Conservation (phyloP, 2,797 vertebrate species). For the Alcedo quadribrachys region DNA sequence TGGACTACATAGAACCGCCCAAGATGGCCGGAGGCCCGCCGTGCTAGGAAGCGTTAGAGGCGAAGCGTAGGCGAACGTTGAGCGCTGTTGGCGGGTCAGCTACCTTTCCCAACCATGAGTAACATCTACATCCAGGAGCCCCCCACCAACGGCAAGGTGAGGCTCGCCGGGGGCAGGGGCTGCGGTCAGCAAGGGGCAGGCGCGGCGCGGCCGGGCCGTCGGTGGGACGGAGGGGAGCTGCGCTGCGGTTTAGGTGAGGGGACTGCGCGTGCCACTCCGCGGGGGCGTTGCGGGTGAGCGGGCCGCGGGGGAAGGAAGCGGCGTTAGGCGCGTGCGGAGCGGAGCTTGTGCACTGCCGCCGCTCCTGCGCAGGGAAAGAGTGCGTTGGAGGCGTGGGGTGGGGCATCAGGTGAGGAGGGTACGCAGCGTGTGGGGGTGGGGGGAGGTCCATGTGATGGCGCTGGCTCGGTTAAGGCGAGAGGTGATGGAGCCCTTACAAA, state of each 20-base stretch:
- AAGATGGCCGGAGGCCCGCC: background rate
- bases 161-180: background rate
- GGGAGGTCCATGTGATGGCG: background rate
- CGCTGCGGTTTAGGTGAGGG: no score
- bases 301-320: no score
- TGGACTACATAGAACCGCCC: rapidly evolving
- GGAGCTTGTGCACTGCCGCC: rapidly evolving
- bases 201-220: background rate
- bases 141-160: constrained; percentile 94
- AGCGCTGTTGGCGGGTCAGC: rapidly evolving
- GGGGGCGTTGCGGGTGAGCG: no score
- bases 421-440: rapidly evolving
- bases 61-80: rapidly evolving
- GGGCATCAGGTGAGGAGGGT: no score
- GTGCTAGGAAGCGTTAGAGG: rapidly evolving
- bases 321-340: no score
- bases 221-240: background rate
- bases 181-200: no score
- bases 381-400: no score
- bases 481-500: rapidly evolving
- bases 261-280: background rate
- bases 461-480: background rate
- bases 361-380: no score
- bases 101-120: constrained; percentile 81
- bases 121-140: constrained; percentile 99